Evolutionary conservation across 2,888 invertebrate genomes (phyloP).

Genomic region (Drymonia ruficornis): DNA sequence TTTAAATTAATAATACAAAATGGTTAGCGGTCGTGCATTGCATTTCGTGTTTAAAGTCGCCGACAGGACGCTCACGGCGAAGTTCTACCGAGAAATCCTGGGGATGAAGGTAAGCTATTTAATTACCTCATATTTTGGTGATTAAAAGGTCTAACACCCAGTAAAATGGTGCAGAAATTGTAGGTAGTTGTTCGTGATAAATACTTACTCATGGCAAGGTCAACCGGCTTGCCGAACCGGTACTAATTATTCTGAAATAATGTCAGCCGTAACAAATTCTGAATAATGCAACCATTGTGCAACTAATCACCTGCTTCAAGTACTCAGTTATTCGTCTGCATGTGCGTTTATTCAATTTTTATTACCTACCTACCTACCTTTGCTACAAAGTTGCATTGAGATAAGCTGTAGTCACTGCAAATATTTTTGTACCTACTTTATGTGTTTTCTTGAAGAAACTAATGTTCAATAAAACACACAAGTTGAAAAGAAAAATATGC

Average conservation of each 20-base stretch:
- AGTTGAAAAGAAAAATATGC: too few species aligned
- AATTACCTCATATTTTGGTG: background rate
- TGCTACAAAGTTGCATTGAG: constrained; percentile 7
- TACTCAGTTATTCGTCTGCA: background rate
- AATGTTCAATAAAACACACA: too few species aligned
- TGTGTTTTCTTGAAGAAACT: too few species aligned
- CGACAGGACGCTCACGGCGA: constrained; percentile 92
- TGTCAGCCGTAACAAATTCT: background rate
- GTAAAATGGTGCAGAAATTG: background rate
- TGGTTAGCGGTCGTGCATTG: constrained; percentile 91
- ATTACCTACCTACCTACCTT: background rate
- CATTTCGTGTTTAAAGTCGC: constrained; percentile 99
- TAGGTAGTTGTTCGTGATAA: background rate
- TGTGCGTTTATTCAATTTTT: background rate
- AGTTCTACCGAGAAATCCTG: constrained; percentile 95
- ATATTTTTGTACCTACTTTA: background rate
- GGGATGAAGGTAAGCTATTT: constrained; percentile 95
- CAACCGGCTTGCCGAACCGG: constrained; percentile 11
- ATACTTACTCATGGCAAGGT: constrained; percentile 10
- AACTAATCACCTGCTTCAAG: background rate
- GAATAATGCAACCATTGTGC: background rate
- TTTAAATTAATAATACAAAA: constrained; percentile 45
- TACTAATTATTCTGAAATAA: constrained; percentile 1
- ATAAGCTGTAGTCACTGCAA: background rate
- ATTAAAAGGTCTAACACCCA: background rate